Evolutionary conservation across 2,888 invertebrate genomes (phyloP).

Genomic region (Pyrocoelia pectoralis): DNA sequence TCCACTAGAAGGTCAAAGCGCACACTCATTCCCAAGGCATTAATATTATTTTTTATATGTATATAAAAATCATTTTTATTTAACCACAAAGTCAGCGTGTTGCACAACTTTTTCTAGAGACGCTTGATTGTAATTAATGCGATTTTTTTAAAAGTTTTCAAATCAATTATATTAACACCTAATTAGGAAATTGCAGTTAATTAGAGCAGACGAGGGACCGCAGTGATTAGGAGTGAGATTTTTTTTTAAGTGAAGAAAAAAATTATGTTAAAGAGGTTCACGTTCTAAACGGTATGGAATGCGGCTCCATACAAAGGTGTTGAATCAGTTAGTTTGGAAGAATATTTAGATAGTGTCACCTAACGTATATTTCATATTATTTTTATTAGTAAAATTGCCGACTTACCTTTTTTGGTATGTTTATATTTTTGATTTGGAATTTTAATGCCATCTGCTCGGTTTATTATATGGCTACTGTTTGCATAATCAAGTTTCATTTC

Average conservation of each 20-base stretch:
- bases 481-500: not conserved
- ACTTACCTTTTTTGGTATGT: conserved; percentile 15
- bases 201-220: not conserved
- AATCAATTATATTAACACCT: conserved; percentile 1
- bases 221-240: not conserved
- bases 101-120: not conserved
- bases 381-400: conserved; percentile 49
- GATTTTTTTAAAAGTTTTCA: not conserved
- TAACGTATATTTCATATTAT: conserved; percentile 54
- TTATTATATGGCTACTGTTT: not conserved
- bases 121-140: not conserved
- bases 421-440: conserved; percentile 19
- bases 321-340: conserved; percentile 55
- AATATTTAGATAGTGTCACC: conserved; percentile 56
- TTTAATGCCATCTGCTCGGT: conserved; percentile 8
- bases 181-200: not conserved
- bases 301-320: conserved; percentile 57
- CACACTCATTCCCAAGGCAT: conserved; percentile 26
- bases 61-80: conserved; percentile 13
- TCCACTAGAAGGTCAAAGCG: conserved; percentile 28
- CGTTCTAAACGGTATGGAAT: conserved; percentile 47
- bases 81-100: conserved; percentile 22
- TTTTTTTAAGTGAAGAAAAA: not conserved
- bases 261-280: conserved; percentile 16
- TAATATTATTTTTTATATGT: conserved; percentile 15